These are phyloP conservation scores for Rhipidura dahli DNA, from an alignment of 2,113 vertebrate genomes.

Conservation along the genomic window DNA sequence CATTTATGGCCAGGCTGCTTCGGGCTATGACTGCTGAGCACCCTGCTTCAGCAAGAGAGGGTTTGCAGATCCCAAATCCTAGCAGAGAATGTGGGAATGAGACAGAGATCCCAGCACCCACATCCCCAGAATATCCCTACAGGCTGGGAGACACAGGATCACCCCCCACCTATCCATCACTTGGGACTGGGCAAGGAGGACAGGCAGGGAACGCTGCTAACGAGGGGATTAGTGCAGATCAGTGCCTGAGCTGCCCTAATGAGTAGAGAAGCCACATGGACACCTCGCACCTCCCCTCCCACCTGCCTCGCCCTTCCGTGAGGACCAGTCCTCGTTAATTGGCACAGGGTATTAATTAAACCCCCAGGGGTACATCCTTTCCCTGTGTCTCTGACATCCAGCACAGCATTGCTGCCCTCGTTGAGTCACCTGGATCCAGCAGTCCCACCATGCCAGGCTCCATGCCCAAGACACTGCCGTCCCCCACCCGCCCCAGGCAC, in stretches of 20 bases:
- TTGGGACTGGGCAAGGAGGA: background rate
- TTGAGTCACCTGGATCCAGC: rapidly evolving
- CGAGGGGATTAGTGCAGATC: conserved; percentile 27
- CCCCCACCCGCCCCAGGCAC: background rate
- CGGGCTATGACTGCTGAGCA: background rate
- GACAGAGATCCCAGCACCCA: background rate
- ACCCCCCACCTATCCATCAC: background rate
- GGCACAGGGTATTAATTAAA: background rate
- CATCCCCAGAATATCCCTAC: background rate
- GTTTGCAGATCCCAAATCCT: background rate
- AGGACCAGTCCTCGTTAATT: background rate
- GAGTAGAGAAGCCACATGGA: background rate
- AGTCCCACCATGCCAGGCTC: background rate
- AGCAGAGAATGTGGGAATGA: rapidly evolving
- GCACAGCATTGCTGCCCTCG: rapidly evolving
- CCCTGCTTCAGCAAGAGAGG: background rate
- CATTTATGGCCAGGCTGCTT: background rate
- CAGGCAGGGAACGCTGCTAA: conserved; percentile 16
- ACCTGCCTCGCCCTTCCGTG: rapidly evolving
- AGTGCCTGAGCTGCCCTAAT: conserved; percentile 20
- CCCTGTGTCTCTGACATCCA: background rate
- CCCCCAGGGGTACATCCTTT: background rate
- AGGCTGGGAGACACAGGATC: background rate
- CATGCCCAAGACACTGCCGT: rapidly evolving
- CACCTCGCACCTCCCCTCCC: background rate